Evolutionary conservation across 2,888 invertebrate genomes (phyloP), one percentile per base, ranked within the genome.

Genomic region (Thalpophila matura): DNA sequence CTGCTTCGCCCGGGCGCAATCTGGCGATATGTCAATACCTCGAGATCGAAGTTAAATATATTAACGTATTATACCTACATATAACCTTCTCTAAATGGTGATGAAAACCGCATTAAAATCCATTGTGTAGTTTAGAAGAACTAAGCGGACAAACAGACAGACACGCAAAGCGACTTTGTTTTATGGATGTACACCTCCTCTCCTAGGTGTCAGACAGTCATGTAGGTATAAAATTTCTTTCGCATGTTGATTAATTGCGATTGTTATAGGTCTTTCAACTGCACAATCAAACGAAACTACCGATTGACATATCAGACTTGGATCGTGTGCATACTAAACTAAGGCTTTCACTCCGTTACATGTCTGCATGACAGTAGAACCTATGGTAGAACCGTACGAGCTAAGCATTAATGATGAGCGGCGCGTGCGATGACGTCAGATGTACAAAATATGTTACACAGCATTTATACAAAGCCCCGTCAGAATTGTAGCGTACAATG

Each of bases 391-490:
- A 65, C 29, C 12, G 33, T 35, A 56, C 66, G 66, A 42, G 45
- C 1, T 9, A 63, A 20, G 77, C 57, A 77, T 77, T 12, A 47
- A 20, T 42, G 61, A 77, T 71, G 59, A 77, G 47, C 10, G 37
- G 50, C 59, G 50, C 68, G 70, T 70, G 64, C 62, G 35, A n/a
- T 77, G 71, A 74, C 58, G 74, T 74, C 60, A 63, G 10, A 31
- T 40, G 47, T 51, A 64, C 54, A 50, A 77, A 55, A 59, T 71
- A 62, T 68, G 62, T 14, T 49, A 51, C 45, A 51, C 20, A 43
- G 35, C 14, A n/a, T 54, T 59, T 65, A 59, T 53, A 43, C 56
- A 37, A 65, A 66, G 7, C 4, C n/a, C 10, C 10, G 38, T 40
- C 10, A 14, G 42, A 33, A 29, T 42, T 22, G 49, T 37, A 18